Percentiles rank a stretch among this genome's conserved stretches.
Conservation (phyloP, 2,113 vertebrate genomes). For the Crypturellus undulatus region DNA sequence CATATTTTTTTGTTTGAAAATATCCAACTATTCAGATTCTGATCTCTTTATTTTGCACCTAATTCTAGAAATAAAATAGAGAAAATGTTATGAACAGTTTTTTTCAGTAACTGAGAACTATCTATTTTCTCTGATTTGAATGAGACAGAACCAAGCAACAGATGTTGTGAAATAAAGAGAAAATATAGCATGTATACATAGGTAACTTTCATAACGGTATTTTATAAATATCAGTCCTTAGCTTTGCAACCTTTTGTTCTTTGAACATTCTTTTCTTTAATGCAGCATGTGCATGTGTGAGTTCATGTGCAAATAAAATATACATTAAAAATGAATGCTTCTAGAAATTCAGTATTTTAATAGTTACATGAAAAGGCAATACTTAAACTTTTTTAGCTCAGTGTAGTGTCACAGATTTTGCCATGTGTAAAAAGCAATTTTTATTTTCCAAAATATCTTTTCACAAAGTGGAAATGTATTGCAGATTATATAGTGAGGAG, state of each 20-base stretch:
- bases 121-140: not conserved
- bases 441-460: slow-evolving; percentile 45
- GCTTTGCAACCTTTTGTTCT: not conserved
- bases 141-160: not conserved
- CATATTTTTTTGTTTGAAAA: not conserved
- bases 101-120: not conserved
- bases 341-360: slow-evolving; percentile 13
- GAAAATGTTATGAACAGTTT: not conserved
- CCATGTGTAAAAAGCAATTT: slow-evolving; percentile 57
- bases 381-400: not conserved
- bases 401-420: slow-evolving; percentile 41
- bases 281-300: not conserved
- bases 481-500: not conserved
- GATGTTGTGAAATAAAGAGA: not conserved
- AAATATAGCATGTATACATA: not conserved
- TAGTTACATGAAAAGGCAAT: slow-evolving; percentile 13
- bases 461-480: slow-evolving; percentile 40
- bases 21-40: accelerated
- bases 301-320: not conserved
- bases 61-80: not conserved
- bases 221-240: not conserved
- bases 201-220: not conserved
- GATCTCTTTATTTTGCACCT: not conserved
- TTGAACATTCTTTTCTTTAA: not conserved
- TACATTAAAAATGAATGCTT: not conserved